These are phyloP conservation scores for Anthoptus insignis DNA, from an alignment of 2,888 invertebrate genomes.

Conservation along the genomic window DNA sequence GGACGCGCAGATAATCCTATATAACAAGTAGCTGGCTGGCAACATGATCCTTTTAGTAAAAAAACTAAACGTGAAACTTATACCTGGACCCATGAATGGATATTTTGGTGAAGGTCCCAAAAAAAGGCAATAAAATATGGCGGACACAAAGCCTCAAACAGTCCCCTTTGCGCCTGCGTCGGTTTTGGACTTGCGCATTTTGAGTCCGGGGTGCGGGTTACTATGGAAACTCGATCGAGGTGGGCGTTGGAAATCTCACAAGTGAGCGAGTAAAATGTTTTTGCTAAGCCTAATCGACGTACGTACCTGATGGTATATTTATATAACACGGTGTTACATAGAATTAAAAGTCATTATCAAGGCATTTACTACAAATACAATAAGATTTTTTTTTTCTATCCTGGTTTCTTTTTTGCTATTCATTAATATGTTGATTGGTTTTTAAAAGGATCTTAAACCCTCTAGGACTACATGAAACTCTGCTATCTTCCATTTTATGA, in stretches of 20 bases:
- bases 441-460: too few species aligned
- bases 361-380: too few species aligned
- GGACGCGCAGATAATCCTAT: constrained; percentile 54
- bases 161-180: constrained; percentile 76
- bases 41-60: constrained; percentile 57
- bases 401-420: too few species aligned
- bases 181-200: constrained; percentile 76
- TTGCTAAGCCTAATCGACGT: background rate
- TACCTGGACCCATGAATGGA: constrained; percentile 82
- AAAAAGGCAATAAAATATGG: constrained; percentile 81
- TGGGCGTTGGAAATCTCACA: constrained; percentile 31
- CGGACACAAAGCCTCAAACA: constrained; percentile 81
- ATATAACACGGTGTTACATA: too few species aligned
- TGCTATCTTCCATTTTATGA: too few species aligned
- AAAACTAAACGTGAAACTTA: constrained; percentile 70
- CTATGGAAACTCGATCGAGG: constrained; percentile 45
- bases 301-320: too few species aligned
- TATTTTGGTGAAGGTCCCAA: constrained; percentile 71
- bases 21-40: constrained; percentile 40
- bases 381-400: too few species aligned
- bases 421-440: too few species aligned
- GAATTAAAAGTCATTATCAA: too few species aligned
- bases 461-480: too few species aligned
- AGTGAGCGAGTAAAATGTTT: constrained; percentile 15
- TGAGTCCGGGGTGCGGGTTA: constrained; percentile 52